Evolutionary conservation across 2,113 vertebrate species (phyloP).

Genomic region (Lophius piscatorius): DNA sequence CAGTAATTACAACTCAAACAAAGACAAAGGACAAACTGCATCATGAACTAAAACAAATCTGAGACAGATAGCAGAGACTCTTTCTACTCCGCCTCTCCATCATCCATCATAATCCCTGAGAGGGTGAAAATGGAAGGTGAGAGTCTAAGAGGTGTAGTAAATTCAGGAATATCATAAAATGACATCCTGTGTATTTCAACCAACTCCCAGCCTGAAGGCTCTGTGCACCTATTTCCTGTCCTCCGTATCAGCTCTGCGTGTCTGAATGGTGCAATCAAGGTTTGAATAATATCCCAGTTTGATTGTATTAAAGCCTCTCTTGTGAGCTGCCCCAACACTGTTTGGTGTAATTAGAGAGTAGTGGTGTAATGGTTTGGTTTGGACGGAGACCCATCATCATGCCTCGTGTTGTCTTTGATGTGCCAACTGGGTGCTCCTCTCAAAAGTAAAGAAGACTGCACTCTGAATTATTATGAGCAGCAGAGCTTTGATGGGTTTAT

Average conservation of each 20-base stretch:
- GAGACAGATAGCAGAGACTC: not conserved
- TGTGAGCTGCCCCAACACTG: slow-evolving; percentile 17
- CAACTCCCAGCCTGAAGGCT: not conserved
- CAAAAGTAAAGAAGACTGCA: not conserved
- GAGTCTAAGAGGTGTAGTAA: not conserved
- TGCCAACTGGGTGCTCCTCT: not conserved
- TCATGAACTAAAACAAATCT: not conserved
- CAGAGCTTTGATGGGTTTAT: not conserved
- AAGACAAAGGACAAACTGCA: no score
- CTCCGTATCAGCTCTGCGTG: not conserved
- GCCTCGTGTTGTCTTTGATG: not conserved
- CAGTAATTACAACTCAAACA: no score
- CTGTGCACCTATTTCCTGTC: not conserved
- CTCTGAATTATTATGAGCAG: not conserved
- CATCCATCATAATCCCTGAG: not conserved
- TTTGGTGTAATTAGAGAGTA: slow-evolving; percentile 25
- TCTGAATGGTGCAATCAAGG: slow-evolving; percentile 22
- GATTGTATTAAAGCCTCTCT: slow-evolving; percentile 36
- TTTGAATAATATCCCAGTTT: slow-evolving; percentile 28
- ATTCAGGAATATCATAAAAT: not conserved
- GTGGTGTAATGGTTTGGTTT: slow-evolving; percentile 14
- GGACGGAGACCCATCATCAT: not conserved
- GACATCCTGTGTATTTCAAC: not conserved
- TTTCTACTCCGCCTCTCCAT: no score
- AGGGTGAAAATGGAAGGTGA: not conserved